These are phyloP conservation scores for Sinosuthora webbiana DNA, from an alignment of 2,113 vertebrate genomes.

Conservation along the genomic window DNA sequence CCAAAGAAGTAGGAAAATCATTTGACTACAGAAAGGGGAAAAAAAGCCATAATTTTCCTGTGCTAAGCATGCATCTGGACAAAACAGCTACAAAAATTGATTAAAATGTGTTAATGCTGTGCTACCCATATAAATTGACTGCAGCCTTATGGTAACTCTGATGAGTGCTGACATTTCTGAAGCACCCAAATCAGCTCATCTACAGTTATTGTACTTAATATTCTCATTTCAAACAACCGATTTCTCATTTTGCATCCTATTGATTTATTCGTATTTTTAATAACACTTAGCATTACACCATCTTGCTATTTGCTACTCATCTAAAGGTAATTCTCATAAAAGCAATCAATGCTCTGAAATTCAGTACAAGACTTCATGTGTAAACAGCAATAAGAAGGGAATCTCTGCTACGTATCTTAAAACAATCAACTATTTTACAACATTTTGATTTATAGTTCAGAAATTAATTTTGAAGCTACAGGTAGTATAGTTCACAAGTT, in stretches of 20 bases:
- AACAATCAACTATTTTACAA: background rate
- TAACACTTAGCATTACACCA: background rate
- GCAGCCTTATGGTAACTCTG: background rate
- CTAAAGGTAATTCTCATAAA: background rate
- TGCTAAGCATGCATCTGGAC: background rate
- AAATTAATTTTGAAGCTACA: background rate
- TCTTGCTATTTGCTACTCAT: background rate
- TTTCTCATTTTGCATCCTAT: background rate
- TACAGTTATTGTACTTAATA: background rate
- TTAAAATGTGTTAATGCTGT: background rate
- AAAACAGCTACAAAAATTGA: background rate
- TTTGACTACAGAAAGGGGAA: background rate
- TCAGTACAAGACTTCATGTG: background rate
- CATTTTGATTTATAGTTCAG: background rate
- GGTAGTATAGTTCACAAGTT: background rate
- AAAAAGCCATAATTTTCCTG: background rate
- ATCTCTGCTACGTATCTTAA: background rate
- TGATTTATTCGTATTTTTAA: background rate
- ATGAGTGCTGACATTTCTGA: background rate
- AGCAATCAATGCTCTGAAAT: background rate
- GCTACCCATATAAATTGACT: background rate
- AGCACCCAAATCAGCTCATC: background rate
- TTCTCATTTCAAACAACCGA: background rate
- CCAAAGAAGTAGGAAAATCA: background rate
- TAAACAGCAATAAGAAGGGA: background rate